Base-by-base conservation (phyloP, 2,797 vertebrate species). In the Delichon dasypus region DNA sequence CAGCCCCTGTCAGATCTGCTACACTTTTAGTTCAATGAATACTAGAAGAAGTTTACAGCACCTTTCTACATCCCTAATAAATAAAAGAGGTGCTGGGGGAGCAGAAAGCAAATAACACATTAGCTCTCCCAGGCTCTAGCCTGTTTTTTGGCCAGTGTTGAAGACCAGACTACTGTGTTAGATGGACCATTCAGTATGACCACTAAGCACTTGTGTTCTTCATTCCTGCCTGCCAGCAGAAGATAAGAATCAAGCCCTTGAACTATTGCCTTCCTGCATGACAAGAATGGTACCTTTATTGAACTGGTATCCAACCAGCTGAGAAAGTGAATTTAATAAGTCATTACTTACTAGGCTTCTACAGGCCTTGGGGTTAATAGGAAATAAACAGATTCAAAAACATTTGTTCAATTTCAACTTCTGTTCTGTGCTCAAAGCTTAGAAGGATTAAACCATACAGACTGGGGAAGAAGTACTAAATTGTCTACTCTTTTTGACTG, bases 201-300 rank as follows among this genome's bases (percentile, higher is more conserved):
- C 2, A 1, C 15, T 1, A 1, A 57, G n/a, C 4, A n/a, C 26
- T n/a, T 6, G 12, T 1, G 2, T 76, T 57, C 67, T 87, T 84
- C 30, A 15, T 20, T 67, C 32, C 57, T 79, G 77, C 53, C 32
- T 85, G 61, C 27, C 60, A 76, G 40, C 40, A 65, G 45, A 79
- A 70, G 79, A 80, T 57, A 81, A 40, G 45, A 82, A 94, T 87
- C 77, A 92, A 77, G 61, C 15, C 53, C 45, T 61, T 51, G 60
- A 80, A 88, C 40, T 70, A 22, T 2, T 73, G 58, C 57, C 89
- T 83, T 90, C 66, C 50, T 82, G 84, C 26, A 36, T 32, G 38
- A 85, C 71, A 90, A 64, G 80, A 93, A 62, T 54, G 71, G 38
- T 60, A 34, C 65, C 65, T 64, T 23, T 87, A 73, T 0, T 68